Percentiles rank a stretch among this genome's conserved stretches.
Conservation (phyloP, 2,797 vertebrate genomes). For the Poecilia picta region DNA sequence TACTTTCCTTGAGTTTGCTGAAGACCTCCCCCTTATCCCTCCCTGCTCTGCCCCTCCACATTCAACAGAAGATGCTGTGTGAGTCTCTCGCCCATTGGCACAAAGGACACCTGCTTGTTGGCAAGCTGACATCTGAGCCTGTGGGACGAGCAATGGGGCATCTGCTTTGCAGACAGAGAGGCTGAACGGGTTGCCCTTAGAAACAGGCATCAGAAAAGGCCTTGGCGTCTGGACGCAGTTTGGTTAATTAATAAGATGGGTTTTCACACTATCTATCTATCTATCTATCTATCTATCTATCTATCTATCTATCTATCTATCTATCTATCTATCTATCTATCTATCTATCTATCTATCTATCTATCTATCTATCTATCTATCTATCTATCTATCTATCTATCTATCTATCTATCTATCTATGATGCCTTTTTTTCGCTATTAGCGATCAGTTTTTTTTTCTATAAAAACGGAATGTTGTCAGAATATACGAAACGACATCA, state of each 20-base stretch:
- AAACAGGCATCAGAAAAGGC: constrained; percentile 57
- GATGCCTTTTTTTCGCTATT: neutral
- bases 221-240: constrained; percentile 38
- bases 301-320: constrained; percentile 25
- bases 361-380: constrained; percentile 26
- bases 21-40: neutral
- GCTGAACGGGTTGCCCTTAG: constrained; percentile 57
- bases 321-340: constrained; percentile 16
- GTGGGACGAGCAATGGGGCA: constrained; percentile 60
- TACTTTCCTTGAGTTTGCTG: neutral
- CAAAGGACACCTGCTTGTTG: constrained; percentile 68
- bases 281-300: constrained; percentile 29
- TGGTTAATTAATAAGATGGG: constrained; percentile 30
- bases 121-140: constrained; percentile 70
- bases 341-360: constrained; percentile 11
- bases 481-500: constrained; percentile 27
- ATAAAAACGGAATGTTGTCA: constrained; percentile 7
- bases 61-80: constrained; percentile 40
- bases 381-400: neutral
- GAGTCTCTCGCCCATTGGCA: constrained; percentile 33
- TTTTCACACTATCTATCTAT: constrained; percentile 19
- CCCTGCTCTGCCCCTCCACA: constrained; percentile 7
- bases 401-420: neutral
- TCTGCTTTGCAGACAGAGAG: constrained; percentile 62
- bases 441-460: neutral